Evolutionary conservation across 2,888 invertebrate genomes (phyloP), one percentile per base, ranked within the genome.

Genomic region (Drosophila affinis): DNA sequence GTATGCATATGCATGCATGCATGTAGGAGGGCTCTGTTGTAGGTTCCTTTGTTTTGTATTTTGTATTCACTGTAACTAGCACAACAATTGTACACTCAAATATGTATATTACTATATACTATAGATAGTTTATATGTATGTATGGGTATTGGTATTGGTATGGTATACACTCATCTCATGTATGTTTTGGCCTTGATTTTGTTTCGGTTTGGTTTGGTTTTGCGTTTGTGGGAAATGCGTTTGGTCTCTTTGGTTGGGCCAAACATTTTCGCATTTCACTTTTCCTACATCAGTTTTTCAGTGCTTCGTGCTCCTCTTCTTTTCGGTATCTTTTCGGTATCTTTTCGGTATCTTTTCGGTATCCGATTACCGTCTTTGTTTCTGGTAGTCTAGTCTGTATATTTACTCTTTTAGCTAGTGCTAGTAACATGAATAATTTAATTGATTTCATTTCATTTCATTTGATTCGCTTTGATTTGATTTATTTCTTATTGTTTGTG

Each of bases 1-100:
- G 18, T 10, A 18, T 18, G 18, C 18, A 18, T 81, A 62, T 81
- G 21, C 21, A 21, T 3, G 21, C 21, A 60, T 72, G 72, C 70
- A 62, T 72, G 72, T 79, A 88, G 84, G 84, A 84, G 88, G 84
- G 84, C 74, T 79, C 71, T 61, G 44, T 86, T 78, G 69, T 77
- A 75, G 71, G 81, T 84, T 80, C 51, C 72, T 39, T 39, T 39
- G 39, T 71, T 76, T 83, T 76, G 72, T 21, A 21, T 21, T 21
- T 21, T 21, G 21, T 21, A 21, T 21, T 21, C 21, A 68, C 75
- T 48, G 58, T 59, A 72, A 59, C 56, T 59, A 64, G 72, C 63
- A 72, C 49, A 63, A 70, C 55, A 62, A 60, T 69, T 69, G 72
- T 76, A 54, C 68, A 67, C 57, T 69, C 57, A 67, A 67, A 57